Conservation (phyloP, 2,113 vertebrate genomes). For the Echinops telfairi region DNA sequence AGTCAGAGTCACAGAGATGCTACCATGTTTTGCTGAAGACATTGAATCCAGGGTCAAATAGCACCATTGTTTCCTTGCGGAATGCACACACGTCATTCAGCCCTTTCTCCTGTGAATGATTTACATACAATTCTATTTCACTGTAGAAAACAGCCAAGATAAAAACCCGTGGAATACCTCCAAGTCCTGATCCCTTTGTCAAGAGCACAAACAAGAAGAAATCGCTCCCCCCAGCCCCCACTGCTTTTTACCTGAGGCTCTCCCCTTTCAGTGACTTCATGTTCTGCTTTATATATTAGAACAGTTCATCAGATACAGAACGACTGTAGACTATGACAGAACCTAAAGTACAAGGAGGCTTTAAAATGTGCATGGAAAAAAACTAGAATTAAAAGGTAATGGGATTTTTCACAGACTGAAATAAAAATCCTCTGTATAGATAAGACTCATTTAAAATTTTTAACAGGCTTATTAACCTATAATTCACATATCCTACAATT, state of each 20-base stretch:
- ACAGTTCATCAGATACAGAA: conserved; percentile 3
- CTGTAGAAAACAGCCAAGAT: conserved; percentile 20
- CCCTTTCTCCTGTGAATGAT: conserved; percentile 44
- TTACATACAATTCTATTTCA: conserved; percentile 21
- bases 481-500: too few species aligned
- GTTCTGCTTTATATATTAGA: conserved; percentile 63
- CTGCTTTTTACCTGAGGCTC: background rate
- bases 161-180: conserved; percentile 51
- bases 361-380: too few species aligned
- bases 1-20: background rate
- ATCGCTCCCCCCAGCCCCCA: background rate
- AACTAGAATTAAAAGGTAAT: too few species aligned
- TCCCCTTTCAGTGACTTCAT: background rate
- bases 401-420: too few species aligned
- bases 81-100: conserved; percentile 6
- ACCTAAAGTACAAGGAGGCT: background rate
- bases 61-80: background rate
- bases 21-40: background rate
- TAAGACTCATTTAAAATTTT: too few species aligned
- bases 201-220: background rate
- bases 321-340: conserved; percentile 26
- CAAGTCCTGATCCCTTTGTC: conserved; percentile 16
- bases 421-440: too few species aligned
- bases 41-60: background rate
- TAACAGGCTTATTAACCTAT: too few species aligned